Evolutionary conservation across 2,113 vertebrate species (phyloP).

Genomic region (Salvelinus sp.): DNA sequence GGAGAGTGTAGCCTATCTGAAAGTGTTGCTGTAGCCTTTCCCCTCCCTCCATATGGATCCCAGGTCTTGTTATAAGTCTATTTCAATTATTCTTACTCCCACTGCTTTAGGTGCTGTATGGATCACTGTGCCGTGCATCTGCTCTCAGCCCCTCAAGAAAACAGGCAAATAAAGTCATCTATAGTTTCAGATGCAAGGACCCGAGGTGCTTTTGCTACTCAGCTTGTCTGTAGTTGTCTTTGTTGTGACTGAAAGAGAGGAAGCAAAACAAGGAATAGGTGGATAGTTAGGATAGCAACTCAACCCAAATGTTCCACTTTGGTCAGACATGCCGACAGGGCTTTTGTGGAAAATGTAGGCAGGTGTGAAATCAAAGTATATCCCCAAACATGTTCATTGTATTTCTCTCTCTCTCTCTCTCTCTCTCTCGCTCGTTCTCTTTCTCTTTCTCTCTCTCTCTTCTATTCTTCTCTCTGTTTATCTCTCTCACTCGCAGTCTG

Average conservation of each 20-base stretch:
- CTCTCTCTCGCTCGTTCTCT: no score
- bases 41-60: neutral
- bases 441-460: no score
- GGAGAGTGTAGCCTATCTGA: conserved; percentile 17
- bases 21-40: conserved; percentile 12
- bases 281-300: neutral
- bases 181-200: neutral
- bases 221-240: neutral
- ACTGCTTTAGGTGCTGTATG: neutral
- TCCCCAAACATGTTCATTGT: no score
- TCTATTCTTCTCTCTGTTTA: no score
- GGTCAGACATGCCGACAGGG: neutral
- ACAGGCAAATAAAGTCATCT: neutral
- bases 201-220: neutral
- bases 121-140: neutral
- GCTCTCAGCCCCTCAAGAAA: neutral
- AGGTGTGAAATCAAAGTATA: no score
- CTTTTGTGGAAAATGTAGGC: neutral
- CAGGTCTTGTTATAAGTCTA: neutral
- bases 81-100: conserved; percentile 13
- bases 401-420: no score
- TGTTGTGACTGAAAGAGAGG: neutral
- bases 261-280: neutral
- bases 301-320: neutral
- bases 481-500: no score